Conservation (phyloP, 2,888 invertebrate species). For the Volucella inflata region DNA sequence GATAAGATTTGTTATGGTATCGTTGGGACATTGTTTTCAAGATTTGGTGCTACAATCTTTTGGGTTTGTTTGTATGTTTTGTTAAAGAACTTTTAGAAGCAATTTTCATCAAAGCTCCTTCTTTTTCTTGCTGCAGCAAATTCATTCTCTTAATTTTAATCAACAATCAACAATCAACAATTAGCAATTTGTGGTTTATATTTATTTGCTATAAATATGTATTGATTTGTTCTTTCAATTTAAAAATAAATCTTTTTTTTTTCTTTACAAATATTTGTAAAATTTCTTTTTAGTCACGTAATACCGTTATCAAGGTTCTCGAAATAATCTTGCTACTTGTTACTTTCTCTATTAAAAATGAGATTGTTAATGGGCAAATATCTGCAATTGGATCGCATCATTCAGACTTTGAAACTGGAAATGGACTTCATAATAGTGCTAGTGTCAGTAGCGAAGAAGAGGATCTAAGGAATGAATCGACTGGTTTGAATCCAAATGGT, state of each 20-base stretch:
- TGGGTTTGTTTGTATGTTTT: too few species aligned
- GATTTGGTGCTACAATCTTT: too few species aligned
- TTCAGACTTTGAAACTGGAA: constrained; percentile 43
- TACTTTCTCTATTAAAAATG: constrained; percentile 32
- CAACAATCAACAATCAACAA: too few species aligned
- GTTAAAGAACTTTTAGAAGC: too few species aligned
- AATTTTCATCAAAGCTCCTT: too few species aligned
- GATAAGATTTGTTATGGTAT: too few species aligned
- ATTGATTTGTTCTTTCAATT: too few species aligned
- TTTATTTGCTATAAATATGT: too few species aligned
- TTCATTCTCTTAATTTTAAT: too few species aligned
- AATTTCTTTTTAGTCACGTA: constrained; percentile 37
- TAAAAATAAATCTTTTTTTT: neutral
- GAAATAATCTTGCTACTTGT: constrained; percentile 42
- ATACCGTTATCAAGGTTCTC: constrained; percentile 32
- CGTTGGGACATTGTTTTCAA: too few species aligned
- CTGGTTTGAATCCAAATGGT: constrained; percentile 71
- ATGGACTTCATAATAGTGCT: constrained; percentile 41
- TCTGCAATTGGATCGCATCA: constrained; percentile 44
- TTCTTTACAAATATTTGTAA: neutral
- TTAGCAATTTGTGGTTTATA: too few species aligned
- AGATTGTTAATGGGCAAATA: constrained; percentile 51
- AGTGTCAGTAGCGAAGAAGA: constrained; percentile 48
- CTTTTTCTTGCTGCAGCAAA: too few species aligned
- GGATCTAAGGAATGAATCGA: constrained; percentile 55